Evolutionary conservation across 2,797 vertebrate genomes (phyloP), one percentile per base, ranked within the genome.

Genomic region (Pseudochirops corinnae): DNA sequence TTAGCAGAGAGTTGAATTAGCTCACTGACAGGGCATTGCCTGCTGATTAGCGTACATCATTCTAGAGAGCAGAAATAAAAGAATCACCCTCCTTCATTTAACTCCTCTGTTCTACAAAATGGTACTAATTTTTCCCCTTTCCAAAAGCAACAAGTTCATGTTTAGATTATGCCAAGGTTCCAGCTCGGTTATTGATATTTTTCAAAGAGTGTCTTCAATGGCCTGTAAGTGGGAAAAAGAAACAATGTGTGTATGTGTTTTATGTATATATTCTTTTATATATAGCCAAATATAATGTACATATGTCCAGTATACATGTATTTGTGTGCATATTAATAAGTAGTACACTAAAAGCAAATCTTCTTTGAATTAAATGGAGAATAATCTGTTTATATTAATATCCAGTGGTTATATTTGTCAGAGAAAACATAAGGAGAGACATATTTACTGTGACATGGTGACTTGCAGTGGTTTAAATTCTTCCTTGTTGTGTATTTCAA

Each of bases 1-100:
- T 99, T 99, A 99, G 99, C 99, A 99, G 99, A 99, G 99, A 99
- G 99, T 98, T 99, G 99, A 99, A 99, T 99, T 99, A 99, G 99
- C 99, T 99, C 99, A 99, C 99, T 98, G 99, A 99, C 98, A 99
- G 99, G 99, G 99, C 99, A 98, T 98, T 98, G 99, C 99, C 98
- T 98, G 98, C 99, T 99, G 99, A 99, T 99, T 99, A 99, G 99
- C 98, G 99, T 99, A 99, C 99, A 98, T 99, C 99, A 99, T 99
- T 99, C 99, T 98, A 98, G 97, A 98, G 97, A 98, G 98, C 98
- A 99, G 98, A 99, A 99, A 99, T 99, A 98, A 99, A 99, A 98
- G 98, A 98, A 98, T 98, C 98, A 97, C 98, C 98, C 98, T 99
- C 98, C 98, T 99, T 98, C 98, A 98, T 99, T 99, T 98, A 99